phyloP scores from a whole-genome alignment of 2,113 vertebrate species.

The Esox niger region DNA sequence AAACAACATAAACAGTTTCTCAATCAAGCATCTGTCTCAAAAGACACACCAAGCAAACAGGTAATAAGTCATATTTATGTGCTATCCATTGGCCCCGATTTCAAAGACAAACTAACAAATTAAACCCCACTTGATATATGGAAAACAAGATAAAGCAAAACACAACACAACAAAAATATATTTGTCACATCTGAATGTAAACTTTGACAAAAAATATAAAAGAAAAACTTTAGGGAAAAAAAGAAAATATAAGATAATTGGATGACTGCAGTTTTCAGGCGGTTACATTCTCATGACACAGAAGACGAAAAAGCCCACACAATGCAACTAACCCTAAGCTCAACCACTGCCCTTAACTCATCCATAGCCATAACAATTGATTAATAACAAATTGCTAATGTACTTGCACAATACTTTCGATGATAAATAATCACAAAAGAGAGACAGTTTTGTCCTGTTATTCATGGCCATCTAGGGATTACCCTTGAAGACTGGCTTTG shows the following conservation, averaged over 20 bases:
- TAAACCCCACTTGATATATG: background rate
- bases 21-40: slow-evolving; percentile 31
- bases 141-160: slow-evolving; percentile 9
- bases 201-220: slow-evolving; percentile 37
- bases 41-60: slow-evolving; percentile 25
- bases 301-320: slow-evolving; percentile 48
- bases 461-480: slow-evolving; percentile 28
- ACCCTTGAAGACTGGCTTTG: slow-evolving; percentile 38
- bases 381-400: slow-evolving; percentile 12
- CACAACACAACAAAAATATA: background rate
- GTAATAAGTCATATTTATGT: slow-evolving; percentile 22
- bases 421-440: no score
- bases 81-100: slow-evolving; percentile 31
- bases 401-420: slow-evolving; percentile 16
- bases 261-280: background rate
- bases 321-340: slow-evolving; percentile 1
- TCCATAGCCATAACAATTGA: background rate
- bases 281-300: slow-evolving; percentile 21
- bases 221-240: slow-evolving; percentile 23
- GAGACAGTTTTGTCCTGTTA: slow-evolving; percentile 4
- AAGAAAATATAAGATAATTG: background rate
- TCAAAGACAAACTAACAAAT: slow-evolving; percentile 26
- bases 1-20: slow-evolving; percentile 70
- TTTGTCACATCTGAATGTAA: slow-evolving; percentile 56
- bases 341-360: background rate